Percentiles rank a stretch among this genome's conserved stretches.
phyloP scores from a whole-genome alignment of 2,113 vertebrate species.

The Tragelaphus imberbis region DNA sequence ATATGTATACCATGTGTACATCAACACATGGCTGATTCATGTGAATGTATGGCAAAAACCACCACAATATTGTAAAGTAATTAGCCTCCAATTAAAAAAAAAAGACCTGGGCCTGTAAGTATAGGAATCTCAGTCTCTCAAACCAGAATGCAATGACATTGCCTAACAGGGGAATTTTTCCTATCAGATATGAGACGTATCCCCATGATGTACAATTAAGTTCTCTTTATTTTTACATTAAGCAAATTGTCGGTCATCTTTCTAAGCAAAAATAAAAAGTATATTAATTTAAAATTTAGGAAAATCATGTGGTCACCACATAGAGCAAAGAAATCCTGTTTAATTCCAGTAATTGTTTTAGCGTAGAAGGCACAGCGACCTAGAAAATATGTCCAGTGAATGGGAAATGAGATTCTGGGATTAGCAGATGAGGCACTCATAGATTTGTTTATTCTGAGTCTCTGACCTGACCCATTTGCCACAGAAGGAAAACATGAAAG shows the following conservation, averaged over 20 bases:
- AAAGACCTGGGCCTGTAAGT: not conserved
- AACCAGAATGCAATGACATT: not conserved
- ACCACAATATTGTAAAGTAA: not conserved
- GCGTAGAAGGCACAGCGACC: not conserved
- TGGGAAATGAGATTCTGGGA: not conserved
- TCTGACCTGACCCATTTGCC: not conserved
- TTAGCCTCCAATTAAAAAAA: not conserved
- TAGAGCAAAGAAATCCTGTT: not conserved
- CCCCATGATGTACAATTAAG: not conserved
- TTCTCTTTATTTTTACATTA: not conserved
- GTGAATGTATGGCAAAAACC: not conserved
- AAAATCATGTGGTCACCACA: not conserved
- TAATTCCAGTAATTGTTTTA: not conserved
- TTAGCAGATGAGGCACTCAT: not conserved
- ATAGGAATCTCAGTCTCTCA: not conserved
- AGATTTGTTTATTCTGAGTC: constrained; percentile 9
- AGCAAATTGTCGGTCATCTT: not conserved
- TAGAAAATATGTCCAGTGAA: not conserved
- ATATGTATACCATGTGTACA: not conserved
- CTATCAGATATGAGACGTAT: not conserved
- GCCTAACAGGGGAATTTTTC: not conserved
- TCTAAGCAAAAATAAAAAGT: not conserved
- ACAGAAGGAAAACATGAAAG: not conserved
- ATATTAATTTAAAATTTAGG: not conserved
- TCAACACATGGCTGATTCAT: not conserved